A percentile compares a stretch with the other conserved stretches of the same genome.
phyloP scores from a whole-genome alignment of 2,113 vertebrate genomes.

The Nesospiza acunhae region DNA sequence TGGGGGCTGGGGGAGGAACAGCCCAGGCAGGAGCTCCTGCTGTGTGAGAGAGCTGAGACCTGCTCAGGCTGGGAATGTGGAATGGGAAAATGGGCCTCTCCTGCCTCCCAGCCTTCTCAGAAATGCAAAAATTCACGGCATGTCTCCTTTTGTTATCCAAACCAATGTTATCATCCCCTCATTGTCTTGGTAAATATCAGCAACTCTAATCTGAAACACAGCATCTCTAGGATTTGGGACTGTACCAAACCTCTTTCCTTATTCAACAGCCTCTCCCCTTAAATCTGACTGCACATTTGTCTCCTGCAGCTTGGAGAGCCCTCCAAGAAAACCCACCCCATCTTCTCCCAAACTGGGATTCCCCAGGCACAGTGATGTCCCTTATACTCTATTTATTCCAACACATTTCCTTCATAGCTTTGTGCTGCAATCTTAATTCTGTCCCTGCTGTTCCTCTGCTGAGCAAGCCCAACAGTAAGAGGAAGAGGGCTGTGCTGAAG shows the following conservation, averaged over 20 bases:
- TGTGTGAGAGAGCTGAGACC: not conserved
- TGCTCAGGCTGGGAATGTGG: not conserved
- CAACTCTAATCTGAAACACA: not conserved
- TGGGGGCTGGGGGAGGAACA: not conserved
- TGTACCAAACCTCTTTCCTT: not conserved
- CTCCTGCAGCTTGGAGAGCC: not conserved
- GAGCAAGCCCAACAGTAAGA: not conserved
- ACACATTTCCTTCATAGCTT: not conserved
- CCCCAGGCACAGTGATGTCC: not conserved
- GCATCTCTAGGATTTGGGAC: not conserved
- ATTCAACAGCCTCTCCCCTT: not conserved
- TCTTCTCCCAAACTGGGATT: not conserved
- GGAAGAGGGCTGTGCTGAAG: not conserved
- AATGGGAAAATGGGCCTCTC: not conserved
- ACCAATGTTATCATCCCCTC: not conserved
- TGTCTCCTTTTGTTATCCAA: not conserved
- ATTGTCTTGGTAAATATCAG: not conserved
- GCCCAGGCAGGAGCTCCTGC: not conserved
- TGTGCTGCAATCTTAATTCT: not conserved
- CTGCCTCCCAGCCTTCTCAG: not conserved
- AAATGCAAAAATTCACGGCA: not conserved
- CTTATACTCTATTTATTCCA: not conserved
- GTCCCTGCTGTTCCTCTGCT: not conserved
- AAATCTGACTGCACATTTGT: not conserved
- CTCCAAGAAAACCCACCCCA: not conserved